Evolutionary conservation across 2,797 vertebrate species (phyloP), one percentile per base, ranked within the genome.

Genomic region (Alosa sapidissima): DNA sequence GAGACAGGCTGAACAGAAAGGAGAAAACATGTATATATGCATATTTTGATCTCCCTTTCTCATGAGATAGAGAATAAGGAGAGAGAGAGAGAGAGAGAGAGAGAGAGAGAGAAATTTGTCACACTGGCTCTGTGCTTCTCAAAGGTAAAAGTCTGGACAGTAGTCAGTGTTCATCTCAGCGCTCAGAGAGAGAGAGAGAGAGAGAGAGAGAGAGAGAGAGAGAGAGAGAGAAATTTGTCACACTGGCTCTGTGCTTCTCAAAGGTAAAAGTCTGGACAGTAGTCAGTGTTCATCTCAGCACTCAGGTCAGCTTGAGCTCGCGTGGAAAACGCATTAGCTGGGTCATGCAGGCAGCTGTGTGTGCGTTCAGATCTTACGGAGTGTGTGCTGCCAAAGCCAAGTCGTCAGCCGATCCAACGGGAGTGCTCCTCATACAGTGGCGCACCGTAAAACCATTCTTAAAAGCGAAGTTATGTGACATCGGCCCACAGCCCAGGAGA

Each of bases 401-500:
- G 36, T 78, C 41, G 14, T 19, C 72, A 47, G 72, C 11, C 68
- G 4, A 14, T 7, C 6, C 41, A 78, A 16, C 41, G 45, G 16
- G n/a, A 62, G 19, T 47, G 33, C 13, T 47, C 41, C 9, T 78
- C 36, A 36, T 78, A 21, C 36, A 5, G 41, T 41, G 72, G 36
- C 36, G 1, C 16, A 41, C 72, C 0, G 72, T 75, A 75, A 75
- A 75, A 75, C 33, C 68, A 75, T 78, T 78, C 72, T 7, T 19
- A 47, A 78, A 45, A 78, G 41, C 21, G 5, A 72, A 72, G 68
- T 45, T 47, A 45, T 86, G 83, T 78, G 81, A 88, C 82, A 83
- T 88, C 33, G 68, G n/a, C 13, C 49, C 3, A 78, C 85, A 84
- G 83, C 84, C 81, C 86, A 84, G 65, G 62, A 87, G 89, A 36